Evolutionary conservation across 1,140 invertebrate species (phyloP), one percentile per base, ranked within the genome.

Genomic region (Nasonia vitripennis): DNA sequence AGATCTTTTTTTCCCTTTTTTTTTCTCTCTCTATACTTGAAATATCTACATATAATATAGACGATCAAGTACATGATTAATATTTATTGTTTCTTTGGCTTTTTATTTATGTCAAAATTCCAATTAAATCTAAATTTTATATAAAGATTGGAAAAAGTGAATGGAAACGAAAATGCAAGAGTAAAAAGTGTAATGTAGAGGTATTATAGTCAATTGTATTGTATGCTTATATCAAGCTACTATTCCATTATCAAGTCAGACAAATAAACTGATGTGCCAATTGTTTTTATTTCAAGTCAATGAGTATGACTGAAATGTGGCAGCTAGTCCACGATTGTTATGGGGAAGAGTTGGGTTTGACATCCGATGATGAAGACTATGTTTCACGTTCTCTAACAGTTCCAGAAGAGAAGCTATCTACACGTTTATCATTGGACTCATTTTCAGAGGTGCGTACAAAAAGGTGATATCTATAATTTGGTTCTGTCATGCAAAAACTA

Each of bases 351-450:
- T 94, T 99, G 86, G 98, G 98, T 45, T 95, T 99, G 89, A 98
- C 97, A 20, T 98, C 97, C 17, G 98, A 98, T 92, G 98, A 99
- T 92, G 98, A 99, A 91, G 97, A 98, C 90, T 98, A 98, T 89
- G 94, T 96, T 45, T 93, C 94, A 23, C 77, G 74, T 34, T 90
- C 92, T 2, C 89, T 91, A 62, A 93, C 95, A 78, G 89, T 90
- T 31, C 90, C 92, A 17, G 95, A 95, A 23, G 94, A 95, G 55
- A 92, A 95, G 83, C 92, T 94, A 45, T 92, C 92, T 31, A 91
- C 91, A n/a, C 91, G 91, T 85, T 87, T 95, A 75, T 94, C 94
- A 2, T 91, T 94, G 23, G 94, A 95, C 81, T 95, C 94, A 10
- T 94, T 94, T 89, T 93, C 93, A 7, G 94, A 95, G 90, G 94